Base-by-base conservation (phyloP, 2,888 invertebrate genomes). In the Lycaena phlaeas region DNA sequence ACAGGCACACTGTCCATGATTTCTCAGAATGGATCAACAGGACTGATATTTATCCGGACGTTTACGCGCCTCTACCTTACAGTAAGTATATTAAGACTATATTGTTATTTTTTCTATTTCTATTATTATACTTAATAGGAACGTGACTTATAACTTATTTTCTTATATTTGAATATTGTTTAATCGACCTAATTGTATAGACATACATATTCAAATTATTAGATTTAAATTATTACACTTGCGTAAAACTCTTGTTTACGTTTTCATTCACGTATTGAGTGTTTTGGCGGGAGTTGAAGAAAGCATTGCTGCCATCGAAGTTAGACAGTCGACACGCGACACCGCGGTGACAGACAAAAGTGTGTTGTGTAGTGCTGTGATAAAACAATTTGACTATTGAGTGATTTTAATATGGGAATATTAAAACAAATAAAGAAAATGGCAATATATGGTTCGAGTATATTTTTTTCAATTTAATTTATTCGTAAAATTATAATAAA, bases 31-130 rank as follows among this genome's bases (percentile, higher is more conserved):
- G 82, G 82, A 69, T 59, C 41, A 82, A 81, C 52, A 73, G 84
- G 55, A 74, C 79, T 25, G 66, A 87, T 52, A 86, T 88, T 64
- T 87, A 90, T 72, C 90, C 92, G 46, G 87, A 91, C 65, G 87
- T 93, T 53, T 92, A 92, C 68, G 91, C 91, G 49, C 91, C 91
- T 52, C 85, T 88, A 53, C 91, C 91, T 44, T 91, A 91, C 77
- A 92, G 92, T 92, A 87, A 90, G 92, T 92, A 40, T 4, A n/a
- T n/a, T n/a, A n/a, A n/a, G n/a, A n/a, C n/a, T n/a, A n/a, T n/a
- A n/a, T n/a, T n/a, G n/a, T n/a, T n/a, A n/a, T n/a, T n/a, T n/a
- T n/a, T n/a, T n/a, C n/a, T n/a, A n/a, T n/a, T n/a, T n/a, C n/a
- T n/a, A n/a, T n/a, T n/a, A 4, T 31, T 14, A 14, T 1, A n/a